A percentile compares a stretch with the other conserved stretches of the same genome.
Conservation (phyloP, 1,140 invertebrate genomes). For the Penaeus vannamei region DNA sequence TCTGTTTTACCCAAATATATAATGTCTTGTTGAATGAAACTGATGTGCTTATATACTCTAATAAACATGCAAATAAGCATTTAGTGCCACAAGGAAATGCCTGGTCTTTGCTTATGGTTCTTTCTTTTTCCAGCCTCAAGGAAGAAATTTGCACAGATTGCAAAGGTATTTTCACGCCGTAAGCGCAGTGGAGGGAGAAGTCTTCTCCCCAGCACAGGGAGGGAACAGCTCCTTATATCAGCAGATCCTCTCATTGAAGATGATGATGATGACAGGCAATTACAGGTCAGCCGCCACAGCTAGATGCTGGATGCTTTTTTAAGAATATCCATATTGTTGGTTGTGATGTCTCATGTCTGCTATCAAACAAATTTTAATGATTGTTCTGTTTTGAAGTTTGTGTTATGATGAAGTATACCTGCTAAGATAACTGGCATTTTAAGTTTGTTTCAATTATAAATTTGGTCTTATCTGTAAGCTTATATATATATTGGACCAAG, state of each 20-base stretch:
- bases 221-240: constrained; percentile 63
- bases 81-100: too few species aligned
- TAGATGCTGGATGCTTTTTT: background rate
- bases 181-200: constrained; percentile 52
- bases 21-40: too few species aligned
- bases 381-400: too few species aligned
- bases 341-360: background rate
- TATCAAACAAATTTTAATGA: too few species aligned
- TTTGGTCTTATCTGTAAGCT: too few species aligned
- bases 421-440: too few species aligned
- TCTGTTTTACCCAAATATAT: too few species aligned
- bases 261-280: constrained; percentile 63
- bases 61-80: too few species aligned
- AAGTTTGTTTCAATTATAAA: too few species aligned
- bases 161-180: constrained; percentile 66
- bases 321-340: background rate
- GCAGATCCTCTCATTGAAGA: constrained; percentile 63
- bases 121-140: constrained; percentile 62
- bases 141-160: constrained; percentile 68
- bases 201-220: constrained; percentile 45
- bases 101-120: background rate
- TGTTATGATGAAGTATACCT: too few species aligned
- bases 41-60: background rate
- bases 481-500: too few species aligned
- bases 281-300: background rate